A percentile compares a stretch with the other conserved stretches of the same genome.
Evolutionary conservation across 92 coral and sea anemone genomes (phyloP).

Genomic region (Epizoanthus illoricatus): DNA sequence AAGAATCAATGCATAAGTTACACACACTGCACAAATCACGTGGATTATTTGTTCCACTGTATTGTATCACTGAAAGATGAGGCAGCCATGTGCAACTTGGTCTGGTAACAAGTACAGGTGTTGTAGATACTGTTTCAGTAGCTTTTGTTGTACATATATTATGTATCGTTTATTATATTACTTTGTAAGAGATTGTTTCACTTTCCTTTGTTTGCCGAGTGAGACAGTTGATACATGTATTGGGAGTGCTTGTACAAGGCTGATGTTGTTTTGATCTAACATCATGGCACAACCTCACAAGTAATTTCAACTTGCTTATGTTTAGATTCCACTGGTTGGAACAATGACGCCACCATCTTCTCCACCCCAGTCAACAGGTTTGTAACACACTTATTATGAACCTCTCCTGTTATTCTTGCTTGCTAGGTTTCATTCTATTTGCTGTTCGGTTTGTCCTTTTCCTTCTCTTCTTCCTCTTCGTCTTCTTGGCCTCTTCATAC

Average conservation of each 20-base stretch:
- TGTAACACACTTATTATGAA: background rate
- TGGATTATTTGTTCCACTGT: too few relatives aligned
- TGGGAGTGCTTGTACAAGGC: too few relatives aligned
- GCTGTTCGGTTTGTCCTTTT: background rate
- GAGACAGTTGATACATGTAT: too few relatives aligned
- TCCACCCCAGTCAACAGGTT: slow-evolving; percentile 53
- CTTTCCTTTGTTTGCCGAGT: too few relatives aligned
- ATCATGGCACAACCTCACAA: background rate
- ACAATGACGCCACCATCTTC: slow-evolving; percentile 35
- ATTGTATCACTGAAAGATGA: too few relatives aligned
- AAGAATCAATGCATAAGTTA: slow-evolving; percentile 13
- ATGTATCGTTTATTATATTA: too few relatives aligned
- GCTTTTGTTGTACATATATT: too few relatives aligned
- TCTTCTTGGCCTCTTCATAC: too few relatives aligned
- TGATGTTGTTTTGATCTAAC: background rate
- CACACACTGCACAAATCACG: background rate
- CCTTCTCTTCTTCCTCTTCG: background rate
- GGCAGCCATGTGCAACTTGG: too few relatives aligned
- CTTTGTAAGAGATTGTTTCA: too few relatives aligned
- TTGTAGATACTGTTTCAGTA: too few relatives aligned
- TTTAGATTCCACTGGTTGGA: slow-evolving; percentile 64
- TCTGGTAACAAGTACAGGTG: too few relatives aligned
- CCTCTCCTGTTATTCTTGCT: background rate
- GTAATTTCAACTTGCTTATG: background rate
- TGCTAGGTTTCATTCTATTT: background rate